Evolutionary conservation across 2,797 vertebrate species (phyloP), one percentile per base, ranked within the genome.

Genomic region (Onychomys arenicola): DNA sequence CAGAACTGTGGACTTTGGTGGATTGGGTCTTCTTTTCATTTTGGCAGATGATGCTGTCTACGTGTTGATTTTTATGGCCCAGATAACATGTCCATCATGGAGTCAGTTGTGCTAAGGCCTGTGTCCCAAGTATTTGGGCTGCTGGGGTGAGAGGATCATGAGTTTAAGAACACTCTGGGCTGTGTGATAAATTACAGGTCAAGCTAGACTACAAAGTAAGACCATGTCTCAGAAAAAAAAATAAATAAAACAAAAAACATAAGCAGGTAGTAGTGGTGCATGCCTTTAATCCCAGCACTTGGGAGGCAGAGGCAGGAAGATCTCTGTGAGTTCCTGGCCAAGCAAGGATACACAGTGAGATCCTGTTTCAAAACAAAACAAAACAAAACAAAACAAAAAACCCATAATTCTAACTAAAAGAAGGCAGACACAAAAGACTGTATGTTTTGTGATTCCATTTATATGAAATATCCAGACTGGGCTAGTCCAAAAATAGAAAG

Each of bases 401-500:
- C 11, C 49, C 49, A 71, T 27, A 52, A 55, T 86, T 71, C 21
- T 67, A 86, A 52, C 34, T 71, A 71, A 69, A 69, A 86, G 65
- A 37, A 37, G 43, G 63, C 6, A 85, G 43, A 85, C 49, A 52
- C 46, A 86, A 86, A 69, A 69, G 46, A n/a, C 13, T 69, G 43
- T 49, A 46, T 65, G 55, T 69, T 55, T 71, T 37, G 32, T 37
- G 16, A 86, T 55, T 71, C 32, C 34, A 71, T 86, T 86, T 86
- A 52, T 69, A 27, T 86, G 84, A 69, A 71, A 71, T 52, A 86
- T 17, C 23, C 34, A 86, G 46, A 89, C 63, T 89, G 92, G 16
- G 25, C 78, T 89, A 63, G 69, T 52, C 43, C 43, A 96, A 59
- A 77, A 90, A 76, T n/a, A 76, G 40, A 69, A 87, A 91, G 63